phyloP scores from a whole-genome alignment of 2,113 vertebrate species.

The Sterna hirundo region DNA sequence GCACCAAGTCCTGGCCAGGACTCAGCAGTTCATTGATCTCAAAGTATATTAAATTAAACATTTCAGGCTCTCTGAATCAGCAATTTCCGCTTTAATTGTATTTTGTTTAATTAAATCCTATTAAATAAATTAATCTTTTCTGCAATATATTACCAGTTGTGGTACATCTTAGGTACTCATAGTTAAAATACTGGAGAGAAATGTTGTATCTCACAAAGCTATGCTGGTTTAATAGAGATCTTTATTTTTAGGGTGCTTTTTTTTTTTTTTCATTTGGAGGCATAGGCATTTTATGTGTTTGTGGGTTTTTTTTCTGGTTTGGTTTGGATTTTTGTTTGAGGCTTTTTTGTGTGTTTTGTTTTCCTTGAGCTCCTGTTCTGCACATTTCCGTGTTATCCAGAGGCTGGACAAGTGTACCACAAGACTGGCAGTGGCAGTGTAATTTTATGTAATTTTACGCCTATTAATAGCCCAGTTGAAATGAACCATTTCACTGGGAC shows the following conservation, averaged over 20 bases:
- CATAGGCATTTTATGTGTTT: background rate
- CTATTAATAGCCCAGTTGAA: background rate
- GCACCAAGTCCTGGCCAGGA: background rate
- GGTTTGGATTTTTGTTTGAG: background rate
- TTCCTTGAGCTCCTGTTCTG: background rate
- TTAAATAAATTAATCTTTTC: conserved; percentile 10
- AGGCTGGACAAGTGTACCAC: background rate
- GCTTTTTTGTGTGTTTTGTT: background rate
- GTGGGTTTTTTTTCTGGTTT: background rate
- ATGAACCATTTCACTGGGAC: background rate
- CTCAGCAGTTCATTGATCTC: background rate
- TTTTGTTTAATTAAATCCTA: conserved; percentile 24
- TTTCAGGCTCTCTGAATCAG: conserved; percentile 5
- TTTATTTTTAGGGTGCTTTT: background rate
- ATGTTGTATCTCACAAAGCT: background rate
- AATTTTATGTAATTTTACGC: background rate
- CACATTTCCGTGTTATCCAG: background rate
- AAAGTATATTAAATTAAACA: background rate
- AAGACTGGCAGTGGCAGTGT: background rate
- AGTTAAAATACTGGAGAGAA: background rate
- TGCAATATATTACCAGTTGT: background rate
- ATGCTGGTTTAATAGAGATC: background rate
- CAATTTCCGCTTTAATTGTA: background rate
- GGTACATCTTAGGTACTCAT: background rate
- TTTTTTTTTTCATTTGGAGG: background rate